Evolutionary conservation across 2,797 vertebrate genomes (phyloP).

Genomic region (Sciurus carolinensis): DNA sequence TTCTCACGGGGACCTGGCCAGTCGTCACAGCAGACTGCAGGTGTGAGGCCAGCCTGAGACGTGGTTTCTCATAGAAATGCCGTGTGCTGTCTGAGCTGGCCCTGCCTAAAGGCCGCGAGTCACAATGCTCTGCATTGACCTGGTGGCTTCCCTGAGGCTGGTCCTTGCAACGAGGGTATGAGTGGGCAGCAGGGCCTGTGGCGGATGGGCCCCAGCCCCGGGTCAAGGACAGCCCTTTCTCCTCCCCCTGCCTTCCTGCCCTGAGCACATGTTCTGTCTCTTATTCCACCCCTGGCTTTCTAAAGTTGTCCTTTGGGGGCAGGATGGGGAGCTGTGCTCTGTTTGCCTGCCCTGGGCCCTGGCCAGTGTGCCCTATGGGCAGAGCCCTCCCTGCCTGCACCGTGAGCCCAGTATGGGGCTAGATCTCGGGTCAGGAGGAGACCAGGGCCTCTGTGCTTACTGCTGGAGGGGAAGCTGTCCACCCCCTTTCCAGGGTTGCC

Average conservation of each 20-base stretch:
- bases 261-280: rapidly evolving
- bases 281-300: rapidly evolving
- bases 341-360: neutral
- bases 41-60: rapidly evolving
- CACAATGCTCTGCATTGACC: rapidly evolving
- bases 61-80: rapidly evolving
- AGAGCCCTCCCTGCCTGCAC: neutral
- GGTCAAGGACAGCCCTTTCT: neutral
- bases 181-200: rapidly evolving
- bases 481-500: neutral
- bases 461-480: rapidly evolving
- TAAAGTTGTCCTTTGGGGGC: rapidly evolving
- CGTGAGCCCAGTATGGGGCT: rapidly evolving
- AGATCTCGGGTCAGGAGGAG: neutral
- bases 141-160: neutral
- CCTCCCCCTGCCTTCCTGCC: rapidly evolving
- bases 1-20: neutral
- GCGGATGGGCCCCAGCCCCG: rapidly evolving
- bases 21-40: rapidly evolving
- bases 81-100: rapidly evolving
- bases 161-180: rapidly evolving
- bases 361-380: rapidly evolving
- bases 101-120: rapidly evolving
- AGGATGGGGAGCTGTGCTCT: too few species aligned
- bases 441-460: neutral